Conservation (phyloP, 1,140 invertebrate genomes). For the Pentalonia nigronervosa region DNA sequence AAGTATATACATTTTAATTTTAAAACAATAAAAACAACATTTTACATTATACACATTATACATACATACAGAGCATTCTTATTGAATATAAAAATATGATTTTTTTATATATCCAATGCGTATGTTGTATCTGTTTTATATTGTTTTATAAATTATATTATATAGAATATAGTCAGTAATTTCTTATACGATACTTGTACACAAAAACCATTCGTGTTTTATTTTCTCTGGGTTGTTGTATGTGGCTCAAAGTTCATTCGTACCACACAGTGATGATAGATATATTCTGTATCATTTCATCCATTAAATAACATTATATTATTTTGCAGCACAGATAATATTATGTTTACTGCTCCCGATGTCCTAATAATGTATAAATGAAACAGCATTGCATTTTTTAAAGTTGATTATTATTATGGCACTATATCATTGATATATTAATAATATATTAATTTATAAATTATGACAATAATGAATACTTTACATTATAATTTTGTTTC, state of each 20-base stretch:
- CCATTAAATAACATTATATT: neutral
- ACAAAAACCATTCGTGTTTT: neutral
- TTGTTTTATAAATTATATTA: neutral
- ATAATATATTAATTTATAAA: neutral
- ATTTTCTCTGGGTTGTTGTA: neutral
- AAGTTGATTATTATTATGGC: neutral
- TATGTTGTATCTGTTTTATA: neutral
- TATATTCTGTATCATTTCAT: neutral
- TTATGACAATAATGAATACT: neutral
- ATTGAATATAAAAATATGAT: neutral
- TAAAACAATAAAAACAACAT: neutral
- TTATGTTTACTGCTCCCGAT: neutral
- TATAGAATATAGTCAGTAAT: neutral
- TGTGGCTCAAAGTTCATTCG: neutral
- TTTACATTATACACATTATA: neutral
- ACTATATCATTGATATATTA: neutral
- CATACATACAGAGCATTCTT: no score
- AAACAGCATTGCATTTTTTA: neutral
- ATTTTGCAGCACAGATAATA: neutral
- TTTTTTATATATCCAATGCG: neutral
- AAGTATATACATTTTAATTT: neutral
- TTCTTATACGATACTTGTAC: neutral
- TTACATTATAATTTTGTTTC: neutral
- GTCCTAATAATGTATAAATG: neutral
- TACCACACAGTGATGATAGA: neutral